Percentiles rank a stretch among this genome's conserved stretches.
Conservation (phyloP, 1,140 invertebrate species). For the Papilio machaon region DNA sequence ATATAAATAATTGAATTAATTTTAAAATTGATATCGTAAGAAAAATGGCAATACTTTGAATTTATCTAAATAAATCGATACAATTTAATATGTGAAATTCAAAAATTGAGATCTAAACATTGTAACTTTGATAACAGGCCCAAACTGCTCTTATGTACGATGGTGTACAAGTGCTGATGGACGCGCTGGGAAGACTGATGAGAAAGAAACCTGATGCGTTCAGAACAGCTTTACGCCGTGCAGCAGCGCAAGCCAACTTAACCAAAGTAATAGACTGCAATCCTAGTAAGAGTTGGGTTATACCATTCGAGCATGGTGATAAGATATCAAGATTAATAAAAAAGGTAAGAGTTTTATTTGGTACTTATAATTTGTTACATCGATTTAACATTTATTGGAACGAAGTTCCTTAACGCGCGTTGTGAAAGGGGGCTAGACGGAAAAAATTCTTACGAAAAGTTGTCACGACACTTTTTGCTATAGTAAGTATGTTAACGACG, state of each 20-base stretch:
- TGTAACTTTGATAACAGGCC: conserved; percentile 81
- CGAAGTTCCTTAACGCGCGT: too few species aligned
- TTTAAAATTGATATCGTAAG: too few species aligned
- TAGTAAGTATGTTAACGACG: too few species aligned
- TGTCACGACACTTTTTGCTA: too few species aligned
- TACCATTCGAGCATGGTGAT: conserved; percentile 94
- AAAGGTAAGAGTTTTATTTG: conserved; percentile 85
- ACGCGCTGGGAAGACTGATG: conserved; percentile 93
- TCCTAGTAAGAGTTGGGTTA: conserved; percentile 89
- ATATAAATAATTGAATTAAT: too few species aligned
- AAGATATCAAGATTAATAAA: conserved; percentile 93
- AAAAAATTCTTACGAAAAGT: too few species aligned
- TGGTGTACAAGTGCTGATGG: conserved; percentile 94
- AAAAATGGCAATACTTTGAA: too few species aligned
- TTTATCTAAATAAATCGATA: too few species aligned
- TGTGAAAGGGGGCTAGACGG: too few species aligned
- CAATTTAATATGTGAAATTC: too few species aligned
- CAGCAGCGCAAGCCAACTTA: conserved; percentile 83
- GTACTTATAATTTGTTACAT: too few species aligned
- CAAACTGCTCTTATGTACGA: conserved; percentile 97
- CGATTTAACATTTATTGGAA: too few species aligned
- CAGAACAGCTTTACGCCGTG: conserved; percentile 86
- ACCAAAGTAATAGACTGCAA: conserved; percentile 92
- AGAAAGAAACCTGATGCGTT: conserved; percentile 92
- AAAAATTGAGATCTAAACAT: background rate